Evolutionary conservation across 2,888 invertebrate genomes (phyloP), one percentile per base, ranked within the genome.

Genomic region (Megamerina dolium): DNA sequence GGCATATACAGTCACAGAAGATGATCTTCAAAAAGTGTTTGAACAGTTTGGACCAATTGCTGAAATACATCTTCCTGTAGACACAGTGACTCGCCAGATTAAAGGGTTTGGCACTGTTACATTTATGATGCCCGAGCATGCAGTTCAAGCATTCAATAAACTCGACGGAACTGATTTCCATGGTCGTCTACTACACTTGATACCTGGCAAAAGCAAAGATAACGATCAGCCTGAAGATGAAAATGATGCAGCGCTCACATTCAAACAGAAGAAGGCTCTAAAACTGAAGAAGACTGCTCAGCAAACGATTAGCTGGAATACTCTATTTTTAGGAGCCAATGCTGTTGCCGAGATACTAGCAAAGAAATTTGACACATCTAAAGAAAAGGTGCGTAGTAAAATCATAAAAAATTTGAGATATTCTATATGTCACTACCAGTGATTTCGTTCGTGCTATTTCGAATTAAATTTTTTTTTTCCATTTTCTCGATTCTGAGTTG

Each of bases 51-150:
- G 95, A 39, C 87, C 87, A 0, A 57, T 96, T 27, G 78, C 87
- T 1, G 95, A 96, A 70, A 78, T 95, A 0, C 84, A 83, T 69
- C 75, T 97, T 62, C 95, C 97, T 0, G 79, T 97, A 42, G 96
- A 97, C 68, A 75, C 77, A 41, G 64, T 80, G 2, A 85, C 87
- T 0, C 82, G 92, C 29, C 84, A 85, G 66, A 77, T 83, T 12
- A 95, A 95, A 73, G 71, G 97, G 1, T 97, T 93, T 70, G 97
- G 92, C 0, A 85, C 87, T 0, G 78, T 97, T 0, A 91, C 93
- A 0, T 99, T 82, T 66, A 74, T 99, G 63, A 84, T 97, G 77
- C 94, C 97, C 0, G 96, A 97, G 65, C 87, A 97, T 70, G 99
- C 99, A 0, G 82, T 88, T 0, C 81, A 79, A 58, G 97, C 99